Conservation (phyloP, 2,113 vertebrate genomes). For the Elephantulus edwardii region DNA sequence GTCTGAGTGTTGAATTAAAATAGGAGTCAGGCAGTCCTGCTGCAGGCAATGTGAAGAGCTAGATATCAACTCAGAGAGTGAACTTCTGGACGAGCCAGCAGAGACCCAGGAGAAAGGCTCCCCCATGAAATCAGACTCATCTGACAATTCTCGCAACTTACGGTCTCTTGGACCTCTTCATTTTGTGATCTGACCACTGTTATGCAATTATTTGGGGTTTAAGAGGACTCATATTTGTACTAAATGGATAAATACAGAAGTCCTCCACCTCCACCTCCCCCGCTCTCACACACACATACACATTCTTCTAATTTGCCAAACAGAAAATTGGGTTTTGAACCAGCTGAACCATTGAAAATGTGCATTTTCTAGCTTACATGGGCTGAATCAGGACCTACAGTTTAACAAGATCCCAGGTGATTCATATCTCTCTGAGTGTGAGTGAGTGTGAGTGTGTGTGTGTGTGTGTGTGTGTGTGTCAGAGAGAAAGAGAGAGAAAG, state of each 20-base stretch:
- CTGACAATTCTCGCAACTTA: no score
- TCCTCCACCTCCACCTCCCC: no score
- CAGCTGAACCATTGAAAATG: no score
- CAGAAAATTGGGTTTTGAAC: no score
- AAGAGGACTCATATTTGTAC: not conserved
- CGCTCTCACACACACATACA: not conserved
- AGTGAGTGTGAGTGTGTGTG: no score
- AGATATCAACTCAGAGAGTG: not conserved
- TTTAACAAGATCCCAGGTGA: not conserved
- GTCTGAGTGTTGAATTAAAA: conserved; percentile 53
- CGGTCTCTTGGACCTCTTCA: not conserved
- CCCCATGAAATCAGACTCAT: no score
- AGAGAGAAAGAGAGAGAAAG: no score
- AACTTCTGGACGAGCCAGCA: not conserved
- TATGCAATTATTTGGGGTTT: not conserved
- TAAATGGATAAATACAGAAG: not conserved
- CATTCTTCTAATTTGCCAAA: not conserved
- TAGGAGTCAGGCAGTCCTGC: not conserved
- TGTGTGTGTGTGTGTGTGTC: no score
- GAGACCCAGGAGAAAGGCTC: not conserved
- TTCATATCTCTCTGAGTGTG: no score
- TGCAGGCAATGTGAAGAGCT: not conserved
- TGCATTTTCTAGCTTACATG: not conserved
- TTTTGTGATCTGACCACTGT: not conserved
- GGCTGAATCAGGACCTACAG: no score